A percentile compares a stretch with the other conserved stretches of the same genome.
Evolutionary conservation across 2,113 vertebrate species (phyloP).

Genomic region (Limanda limanda): DNA sequence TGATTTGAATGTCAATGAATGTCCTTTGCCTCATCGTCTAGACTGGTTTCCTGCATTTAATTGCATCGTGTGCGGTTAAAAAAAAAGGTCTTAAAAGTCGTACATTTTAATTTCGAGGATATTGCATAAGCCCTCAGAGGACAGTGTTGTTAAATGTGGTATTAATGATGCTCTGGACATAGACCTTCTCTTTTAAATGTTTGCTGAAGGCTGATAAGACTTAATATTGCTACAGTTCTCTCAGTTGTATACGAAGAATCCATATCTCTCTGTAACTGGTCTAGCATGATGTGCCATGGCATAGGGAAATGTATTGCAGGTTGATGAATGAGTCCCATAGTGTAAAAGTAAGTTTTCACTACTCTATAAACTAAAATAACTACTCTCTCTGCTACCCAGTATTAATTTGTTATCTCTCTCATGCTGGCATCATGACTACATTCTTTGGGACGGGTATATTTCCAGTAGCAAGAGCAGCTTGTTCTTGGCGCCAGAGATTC

Average conservation of each 20-base stretch:
- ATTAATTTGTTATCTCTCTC: conserved; percentile 31
- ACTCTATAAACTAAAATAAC: conserved; percentile 28
- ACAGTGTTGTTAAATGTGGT: too few species aligned
- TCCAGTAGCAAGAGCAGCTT: conserved; percentile 25
- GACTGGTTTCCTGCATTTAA: too few species aligned
- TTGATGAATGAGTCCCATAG: conserved; percentile 2
- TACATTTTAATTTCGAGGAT: too few species aligned
- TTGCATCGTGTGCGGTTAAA: too few species aligned
- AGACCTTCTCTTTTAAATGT: neutral
- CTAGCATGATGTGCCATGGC: neutral
- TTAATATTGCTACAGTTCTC: neutral
- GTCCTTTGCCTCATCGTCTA: too few species aligned
- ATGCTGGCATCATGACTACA: conserved; percentile 29
- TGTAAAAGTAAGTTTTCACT: conserved; percentile 21
- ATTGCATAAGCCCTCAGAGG: too few species aligned
- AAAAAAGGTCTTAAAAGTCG: too few species aligned
- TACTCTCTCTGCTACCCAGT: conserved; percentile 14
- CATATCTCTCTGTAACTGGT: conserved; percentile 3
- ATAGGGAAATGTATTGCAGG: neutral
- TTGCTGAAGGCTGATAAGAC: neutral
- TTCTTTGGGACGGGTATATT: conserved; percentile 19
- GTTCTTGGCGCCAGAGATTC: conserved; percentile 37
- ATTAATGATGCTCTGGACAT: neutral
- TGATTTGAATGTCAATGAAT: too few species aligned
- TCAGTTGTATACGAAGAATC: neutral